Evolutionary conservation across 2,888 invertebrate genomes (phyloP), one percentile per base, ranked within the genome.

Genomic region (Campaea margaritaria): DNA sequence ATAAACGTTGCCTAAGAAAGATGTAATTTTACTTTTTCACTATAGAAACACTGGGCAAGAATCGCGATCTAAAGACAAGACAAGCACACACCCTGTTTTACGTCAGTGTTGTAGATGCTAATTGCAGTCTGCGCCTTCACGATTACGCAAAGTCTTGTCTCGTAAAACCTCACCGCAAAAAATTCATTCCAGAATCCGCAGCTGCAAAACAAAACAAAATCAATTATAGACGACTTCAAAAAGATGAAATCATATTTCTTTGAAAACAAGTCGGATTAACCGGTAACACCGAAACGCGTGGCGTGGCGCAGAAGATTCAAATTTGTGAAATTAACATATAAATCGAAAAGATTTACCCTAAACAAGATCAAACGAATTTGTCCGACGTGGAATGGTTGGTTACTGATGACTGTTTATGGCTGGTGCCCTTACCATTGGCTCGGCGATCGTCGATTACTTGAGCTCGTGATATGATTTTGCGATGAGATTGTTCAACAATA

Each of bases 331-430:
- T 91, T 91, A 88, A 88, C 91, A 91, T 91, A 89, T 90, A 90
- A 89, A 91, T 91, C 88, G 91, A 91, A 91, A 87, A 89, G 88
- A 89, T 89, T 90, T 89, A 84, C 87, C 87, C 87, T 85, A 87
- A 89, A 89, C 86, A 89, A 87, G 89, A 89, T 89, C 89, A 90
- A 89, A 87, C 84, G 87, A 88, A 89, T 89, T 88, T 88, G 87
- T 87, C 85, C 85, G 80, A 84, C 83, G 85, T 79, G 80, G 78
- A 77, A 76, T 73, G 74, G 75, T 76, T 71, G 74, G 74, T 72
- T 61, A 51, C 60, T 86, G 86, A 88, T 88, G 86, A 88, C 85
- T 87, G 85, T 87, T 89, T 87, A 89, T 83, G 75, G 81, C 70
- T 62, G 62, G 47, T 42, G 51, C 60, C 51, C 55, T 55, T 61